Evolutionary conservation across 2,113 vertebrate species (phyloP), one percentile per base, ranked within the genome.

Genomic region (Zosterops borbonicus): DNA sequence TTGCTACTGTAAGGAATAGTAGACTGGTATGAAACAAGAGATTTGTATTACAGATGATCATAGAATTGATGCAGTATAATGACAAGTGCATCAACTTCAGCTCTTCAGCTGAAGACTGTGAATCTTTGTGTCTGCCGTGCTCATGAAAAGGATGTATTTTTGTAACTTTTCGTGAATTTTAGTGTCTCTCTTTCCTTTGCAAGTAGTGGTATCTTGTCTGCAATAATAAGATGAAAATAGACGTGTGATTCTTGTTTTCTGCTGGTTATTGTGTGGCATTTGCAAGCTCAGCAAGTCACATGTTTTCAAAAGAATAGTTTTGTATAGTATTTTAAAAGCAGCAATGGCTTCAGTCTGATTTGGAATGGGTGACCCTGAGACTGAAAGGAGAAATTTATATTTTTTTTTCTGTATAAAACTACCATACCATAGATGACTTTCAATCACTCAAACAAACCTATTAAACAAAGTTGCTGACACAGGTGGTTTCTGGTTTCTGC

Each of bases 401-500:
- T 39, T 6, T 76, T 84, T 59, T 92, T 65, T 28, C 31, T 89
- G 12, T 87, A 28, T 83, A 79, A 80, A 73, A 2, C 6, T 91
- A 59, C n/a, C 17, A 33, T 84, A 37, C 53, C 9, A 60, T 56
- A 52, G 29, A 28, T 80, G n/a, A 87, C 3, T 55, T 93, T 69
- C 39, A 92, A 9, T 46, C 52, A 63, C 41, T 62, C 89, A 73
- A 83, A 79, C 19, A 35, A 56, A 83, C 41, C 56, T 95, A 23
- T 90, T 96, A 87, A 93, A 59, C 74, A 91, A 82, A 78, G 28
- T 60, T 86, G 64, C 60, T 90, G 79, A 14, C 64, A 77, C 44
- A 75, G 44, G 20, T 94, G 56, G 41, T 83, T 87, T 84, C 76
- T 94, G 80, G 29, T 95, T 95, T 87, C 46, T 95, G 58, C 46